Evolutionary conservation across 1,140 invertebrate genomes (phyloP).

Genomic region (Pachyrhynchus sulphureomaculatus): DNA sequence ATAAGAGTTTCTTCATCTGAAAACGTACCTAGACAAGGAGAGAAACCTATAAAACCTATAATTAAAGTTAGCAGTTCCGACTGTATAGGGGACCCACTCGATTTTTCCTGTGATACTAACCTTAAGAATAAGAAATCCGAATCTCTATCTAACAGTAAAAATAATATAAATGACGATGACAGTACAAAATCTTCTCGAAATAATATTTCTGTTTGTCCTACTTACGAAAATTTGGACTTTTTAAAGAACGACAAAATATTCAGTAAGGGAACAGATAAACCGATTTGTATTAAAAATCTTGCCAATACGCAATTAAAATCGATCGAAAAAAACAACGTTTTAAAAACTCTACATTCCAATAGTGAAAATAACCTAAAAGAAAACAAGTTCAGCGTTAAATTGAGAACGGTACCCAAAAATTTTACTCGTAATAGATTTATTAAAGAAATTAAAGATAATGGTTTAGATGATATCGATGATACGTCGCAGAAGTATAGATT

Average conservation of each 20-base stretch:
- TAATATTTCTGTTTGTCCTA: constrained; percentile 27
- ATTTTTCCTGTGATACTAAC: constrained; percentile 6
- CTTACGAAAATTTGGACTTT: constrained; percentile 47
- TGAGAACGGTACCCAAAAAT: constrained; percentile 47
- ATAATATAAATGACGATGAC: constrained; percentile 4
- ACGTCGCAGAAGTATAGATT: background rate
- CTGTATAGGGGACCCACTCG: constrained; percentile 2
- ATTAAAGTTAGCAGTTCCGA: constrained; percentile 35
- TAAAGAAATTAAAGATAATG: constrained; percentile 19
- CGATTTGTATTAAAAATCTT: constrained; percentile 38
- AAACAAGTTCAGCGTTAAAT: constrained; percentile 32
- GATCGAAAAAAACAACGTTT: constrained; percentile 14
- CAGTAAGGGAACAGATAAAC: constrained; percentile 34
- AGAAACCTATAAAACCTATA: constrained; percentile 34
- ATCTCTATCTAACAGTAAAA: background rate
- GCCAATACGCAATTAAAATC: constrained; percentile 9
- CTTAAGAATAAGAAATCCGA: background rate
- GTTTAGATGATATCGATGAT: constrained; percentile 1
- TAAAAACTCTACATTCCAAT: background rate
- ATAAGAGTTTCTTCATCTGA: constrained; percentile 39
- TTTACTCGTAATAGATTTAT: constrained; percentile 46
- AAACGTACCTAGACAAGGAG: constrained; percentile 16
- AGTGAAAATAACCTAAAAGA: constrained; percentile 35
- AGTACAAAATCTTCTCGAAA: background rate
- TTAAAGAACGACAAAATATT: constrained; percentile 43